These are phyloP conservation scores for Agrypnia vestita DNA, from an alignment of 1,140 invertebrate species.

Conservation along the genomic window DNA sequence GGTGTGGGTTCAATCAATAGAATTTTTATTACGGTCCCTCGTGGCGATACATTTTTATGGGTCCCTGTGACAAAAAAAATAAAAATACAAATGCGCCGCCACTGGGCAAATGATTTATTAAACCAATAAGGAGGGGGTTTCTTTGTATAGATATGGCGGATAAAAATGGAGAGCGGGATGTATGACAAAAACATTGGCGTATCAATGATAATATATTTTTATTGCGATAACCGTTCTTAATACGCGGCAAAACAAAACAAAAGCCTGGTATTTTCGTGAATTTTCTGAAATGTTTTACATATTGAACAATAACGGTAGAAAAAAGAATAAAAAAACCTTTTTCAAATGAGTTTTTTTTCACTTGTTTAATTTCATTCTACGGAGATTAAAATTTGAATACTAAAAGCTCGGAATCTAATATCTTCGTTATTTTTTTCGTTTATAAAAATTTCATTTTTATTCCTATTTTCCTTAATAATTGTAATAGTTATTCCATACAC, in stretches of 20 bases:
- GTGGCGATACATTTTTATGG: slow-evolving; percentile 20
- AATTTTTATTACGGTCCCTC: slow-evolving; percentile 27
- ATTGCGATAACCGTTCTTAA: neutral
- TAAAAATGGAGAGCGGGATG: slow-evolving; percentile 15
- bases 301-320: neutral
- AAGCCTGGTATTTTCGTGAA: neutral
- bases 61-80: slow-evolving; percentile 11
- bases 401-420: too few relatives aligned
- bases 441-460: too few relatives aligned
- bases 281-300: neutral
- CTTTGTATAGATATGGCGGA: slow-evolving; percentile 9
- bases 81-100: slow-evolving; percentile 16
- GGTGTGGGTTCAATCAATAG: neutral
- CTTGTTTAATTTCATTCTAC: neutral
- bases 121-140: slow-evolving; percentile 26
- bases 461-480: too few relatives aligned
- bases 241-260: neutral
- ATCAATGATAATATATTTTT: slow-evolving; percentile 32
- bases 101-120: slow-evolving; percentile 26
- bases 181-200: slow-evolving; percentile 32
- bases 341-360: neutral
- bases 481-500: too few relatives aligned
- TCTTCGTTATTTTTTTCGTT: too few relatives aligned
- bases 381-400: neutral
- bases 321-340: neutral